Conservation (phyloP, 2,888 invertebrate genomes). For the Caenorhabditis plicata region DNA sequence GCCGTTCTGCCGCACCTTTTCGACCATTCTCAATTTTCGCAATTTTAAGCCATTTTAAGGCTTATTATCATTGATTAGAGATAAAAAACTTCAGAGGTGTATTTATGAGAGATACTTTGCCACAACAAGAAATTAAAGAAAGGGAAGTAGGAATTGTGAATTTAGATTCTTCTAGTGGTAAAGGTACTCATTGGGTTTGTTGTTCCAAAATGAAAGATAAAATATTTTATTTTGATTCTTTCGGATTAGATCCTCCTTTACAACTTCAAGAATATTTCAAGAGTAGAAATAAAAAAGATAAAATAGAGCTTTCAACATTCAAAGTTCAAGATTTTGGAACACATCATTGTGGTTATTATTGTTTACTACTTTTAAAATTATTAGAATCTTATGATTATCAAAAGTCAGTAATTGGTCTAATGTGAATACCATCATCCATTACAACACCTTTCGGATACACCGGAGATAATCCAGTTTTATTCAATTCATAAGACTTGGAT, state of each 20-base stretch:
- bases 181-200: not conserved
- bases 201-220: no score
- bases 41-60: not conserved
- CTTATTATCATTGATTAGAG: not conserved
- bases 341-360: slow-evolving; percentile 49
- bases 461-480: no score
- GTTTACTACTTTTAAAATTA: no score
- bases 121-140: not conserved
- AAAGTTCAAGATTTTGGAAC: slow-evolving; percentile 30
- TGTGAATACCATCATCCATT: slow-evolving; percentile 36
- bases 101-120: not conserved
- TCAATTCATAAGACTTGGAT: no score
- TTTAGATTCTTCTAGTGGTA: slow-evolving; percentile 1
- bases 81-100: not conserved
- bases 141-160: not conserved
- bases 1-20: not conserved
- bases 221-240: slow-evolving; percentile 1
- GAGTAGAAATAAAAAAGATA: slow-evolving; percentile 7
- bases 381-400: no score
- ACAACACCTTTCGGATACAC: slow-evolving; percentile 46
- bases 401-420: no score
- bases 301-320: slow-evolving; percentile 44
- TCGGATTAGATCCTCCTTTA: not conserved
- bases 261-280: not conserved
- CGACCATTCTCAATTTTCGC: not conserved